Conservation (phyloP, 35 echinoderm and acorn worm species). For the Anneissia japonica region DNA sequence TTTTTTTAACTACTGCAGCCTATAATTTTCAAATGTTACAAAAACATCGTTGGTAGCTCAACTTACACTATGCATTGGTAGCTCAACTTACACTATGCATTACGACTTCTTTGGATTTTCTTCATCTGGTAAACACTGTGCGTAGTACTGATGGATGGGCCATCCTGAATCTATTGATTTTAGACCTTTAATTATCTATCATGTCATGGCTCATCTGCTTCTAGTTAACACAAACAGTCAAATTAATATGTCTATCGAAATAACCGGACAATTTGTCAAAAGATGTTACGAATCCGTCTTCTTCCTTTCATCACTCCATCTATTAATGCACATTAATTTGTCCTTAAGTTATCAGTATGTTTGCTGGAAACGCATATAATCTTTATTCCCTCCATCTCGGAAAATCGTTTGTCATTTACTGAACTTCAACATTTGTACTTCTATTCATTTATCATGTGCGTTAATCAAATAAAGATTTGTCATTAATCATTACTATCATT, state of each 20-base stretch:
- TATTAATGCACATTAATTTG: neutral
- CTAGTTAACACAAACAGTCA: neutral
- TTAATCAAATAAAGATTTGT: too few species aligned
- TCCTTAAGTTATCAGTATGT: neutral
- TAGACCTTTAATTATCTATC: neutral
- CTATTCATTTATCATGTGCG: too few species aligned
- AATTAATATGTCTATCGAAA: neutral
- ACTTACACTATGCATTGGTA: too few species aligned
- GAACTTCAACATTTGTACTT: neutral
- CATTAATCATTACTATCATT: too few species aligned
- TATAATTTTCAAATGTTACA: too few species aligned
- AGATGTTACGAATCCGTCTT: neutral
- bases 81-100: too few species aligned
- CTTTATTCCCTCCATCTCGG: too few species aligned
- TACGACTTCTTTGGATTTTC: neutral
- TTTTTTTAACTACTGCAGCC: too few species aligned
- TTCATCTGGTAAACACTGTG: neutral
- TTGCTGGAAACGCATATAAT: neutral
- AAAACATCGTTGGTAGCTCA: too few species aligned
- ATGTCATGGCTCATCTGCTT: neutral
- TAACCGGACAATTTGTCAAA: neutral
- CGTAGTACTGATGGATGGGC: neutral
- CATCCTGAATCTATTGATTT: neutral
- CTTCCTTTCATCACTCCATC: neutral
- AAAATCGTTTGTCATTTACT: neutral